Evolutionary conservation across 2,888 invertebrate species (phyloP).

Genomic region (Rambutsinella grinnellia): DNA sequence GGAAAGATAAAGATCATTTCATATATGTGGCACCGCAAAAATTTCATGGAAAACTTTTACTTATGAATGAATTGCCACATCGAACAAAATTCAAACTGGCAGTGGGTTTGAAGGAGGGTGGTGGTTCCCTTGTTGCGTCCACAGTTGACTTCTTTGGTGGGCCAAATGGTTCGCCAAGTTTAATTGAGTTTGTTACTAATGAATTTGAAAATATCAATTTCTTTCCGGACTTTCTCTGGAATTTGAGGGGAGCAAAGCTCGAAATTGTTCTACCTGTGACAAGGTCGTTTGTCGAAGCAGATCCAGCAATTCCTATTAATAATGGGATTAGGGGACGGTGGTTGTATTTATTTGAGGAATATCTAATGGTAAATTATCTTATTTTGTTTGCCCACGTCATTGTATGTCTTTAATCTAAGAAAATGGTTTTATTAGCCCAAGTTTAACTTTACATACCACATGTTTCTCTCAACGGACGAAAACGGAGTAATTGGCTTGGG

Average conservation of each 20-base stretch:
- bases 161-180: not conserved
- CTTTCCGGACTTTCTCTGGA: slow-evolving; percentile 3
- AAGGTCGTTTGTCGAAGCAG: not conserved
- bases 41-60: slow-evolving; percentile 17
- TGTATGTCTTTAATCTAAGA: not conserved
- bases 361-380: slow-evolving; percentile 8
- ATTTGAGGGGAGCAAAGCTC: not conserved
- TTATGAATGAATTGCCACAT: slow-evolving; percentile 11
- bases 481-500: slow-evolving; percentile 43
- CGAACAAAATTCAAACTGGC: slow-evolving; percentile 43
- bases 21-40: slow-evolving; percentile 11
- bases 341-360: slow-evolving; percentile 14
- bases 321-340: slow-evolving; percentile 7
- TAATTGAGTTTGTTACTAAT: not conserved
- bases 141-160: slow-evolving; percentile 19
- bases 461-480: slow-evolving; percentile 45
- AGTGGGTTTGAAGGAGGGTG: slow-evolving; percentile 3
- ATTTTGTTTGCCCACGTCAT: not conserved
- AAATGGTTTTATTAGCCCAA: slow-evolving; percentile 22
- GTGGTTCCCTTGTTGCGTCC: not conserved
- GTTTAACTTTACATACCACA: slow-evolving; percentile 56
- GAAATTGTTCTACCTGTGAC: not conserved
- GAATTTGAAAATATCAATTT: not conserved
- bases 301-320: not conserved
- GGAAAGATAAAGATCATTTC: slow-evolving; percentile 41